These are phyloP conservation scores for Drosophila colorata DNA, from an alignment of 2,888 invertebrate genomes.

Conservation along the genomic window DNA sequence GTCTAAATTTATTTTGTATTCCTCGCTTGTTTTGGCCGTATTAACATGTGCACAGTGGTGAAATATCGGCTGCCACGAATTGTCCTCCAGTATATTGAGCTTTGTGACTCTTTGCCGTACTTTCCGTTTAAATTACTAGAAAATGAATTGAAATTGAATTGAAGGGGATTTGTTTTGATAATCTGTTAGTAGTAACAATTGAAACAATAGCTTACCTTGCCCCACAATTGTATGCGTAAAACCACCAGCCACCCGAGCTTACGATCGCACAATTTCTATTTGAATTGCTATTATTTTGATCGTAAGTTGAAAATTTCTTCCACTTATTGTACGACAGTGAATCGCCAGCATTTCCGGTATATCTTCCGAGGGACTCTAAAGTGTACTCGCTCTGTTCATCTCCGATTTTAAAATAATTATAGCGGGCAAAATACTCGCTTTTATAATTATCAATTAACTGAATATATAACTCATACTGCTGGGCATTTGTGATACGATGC, in stretches of 20 bases:
- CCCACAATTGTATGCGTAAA: accelerated
- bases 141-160: too few species aligned
- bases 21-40: constrained; percentile 1
- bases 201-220: not conserved
- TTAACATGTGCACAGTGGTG: not conserved
- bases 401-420: constrained; percentile 18
- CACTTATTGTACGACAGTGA: too few species aligned
- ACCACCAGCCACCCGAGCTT: constrained; percentile 13
- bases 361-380: constrained; percentile 15
- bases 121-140: constrained; percentile 9
- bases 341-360: not conserved
- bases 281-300: not conserved
- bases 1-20: not conserved
- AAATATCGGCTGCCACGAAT: too few species aligned
- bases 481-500: constrained; percentile 6
- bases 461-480: constrained; percentile 4
- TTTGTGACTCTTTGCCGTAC: too few species aligned
- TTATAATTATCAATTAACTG: accelerated
- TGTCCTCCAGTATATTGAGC: too few species aligned
- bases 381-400: not conserved
- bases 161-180: not conserved
- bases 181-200: too few species aligned
- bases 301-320: not conserved
- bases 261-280: accelerated
- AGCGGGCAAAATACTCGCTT: accelerated